Evolutionary conservation across 2,113 vertebrate genomes (phyloP).

Genomic region (Galeopterus variegatus): DNA sequence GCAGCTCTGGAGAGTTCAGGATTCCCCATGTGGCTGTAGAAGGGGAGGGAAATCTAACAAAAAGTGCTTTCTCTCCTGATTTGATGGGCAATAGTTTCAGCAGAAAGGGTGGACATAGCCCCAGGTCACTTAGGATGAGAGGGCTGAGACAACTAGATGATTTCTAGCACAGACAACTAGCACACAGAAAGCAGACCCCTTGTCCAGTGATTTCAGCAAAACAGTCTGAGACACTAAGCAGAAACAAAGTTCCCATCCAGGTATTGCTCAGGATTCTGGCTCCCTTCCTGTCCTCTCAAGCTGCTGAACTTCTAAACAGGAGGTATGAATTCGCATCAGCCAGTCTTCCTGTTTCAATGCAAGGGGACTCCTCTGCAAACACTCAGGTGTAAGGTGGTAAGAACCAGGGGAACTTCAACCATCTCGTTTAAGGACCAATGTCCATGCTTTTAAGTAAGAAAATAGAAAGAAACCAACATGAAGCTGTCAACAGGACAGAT

Average conservation of each 20-base stretch:
- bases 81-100: neutral
- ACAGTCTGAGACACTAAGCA: neutral
- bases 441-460: neutral
- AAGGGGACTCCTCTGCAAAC: neutral
- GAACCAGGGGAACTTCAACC: neutral
- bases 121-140: accelerated
- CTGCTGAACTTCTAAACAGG: neutral
- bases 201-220: neutral
- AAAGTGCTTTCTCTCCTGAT: neutral
- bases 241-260: neutral
- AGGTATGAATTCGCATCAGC: neutral
- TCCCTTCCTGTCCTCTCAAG: neutral
- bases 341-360: neutral
- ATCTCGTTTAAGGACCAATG: neutral
- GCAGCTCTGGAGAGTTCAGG: neutral
- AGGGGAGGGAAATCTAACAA: neutral
- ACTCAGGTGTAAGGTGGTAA: neutral
- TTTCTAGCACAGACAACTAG: too few species aligned
- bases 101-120: neutral
- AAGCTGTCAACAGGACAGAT: neutral
- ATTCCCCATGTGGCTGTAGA: neutral
- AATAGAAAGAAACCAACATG: neutral
- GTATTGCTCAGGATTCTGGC: neutral
- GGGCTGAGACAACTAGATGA: neutral
- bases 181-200: neutral